Conservation (phyloP, 2,888 invertebrate species). For the Cryptocephalus moraei region DNA sequence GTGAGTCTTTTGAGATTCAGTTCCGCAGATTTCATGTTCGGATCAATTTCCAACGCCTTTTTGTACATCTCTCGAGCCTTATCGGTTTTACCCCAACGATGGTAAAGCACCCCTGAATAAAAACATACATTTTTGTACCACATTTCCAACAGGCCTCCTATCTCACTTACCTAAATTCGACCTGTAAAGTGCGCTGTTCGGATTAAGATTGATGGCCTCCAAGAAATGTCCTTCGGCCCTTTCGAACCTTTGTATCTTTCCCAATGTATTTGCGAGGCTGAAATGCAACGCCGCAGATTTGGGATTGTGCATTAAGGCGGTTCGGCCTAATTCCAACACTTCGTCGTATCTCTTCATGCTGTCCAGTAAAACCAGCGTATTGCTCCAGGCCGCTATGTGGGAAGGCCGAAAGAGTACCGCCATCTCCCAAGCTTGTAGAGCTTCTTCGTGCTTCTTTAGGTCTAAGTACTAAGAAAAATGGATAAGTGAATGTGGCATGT, state of each 20-base stretch:
- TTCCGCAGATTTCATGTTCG: constrained; percentile 55
- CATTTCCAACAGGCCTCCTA: neutral
- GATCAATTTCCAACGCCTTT: constrained; percentile 64
- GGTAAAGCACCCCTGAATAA: constrained; percentile 75
- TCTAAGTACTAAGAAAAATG: constrained; percentile 58
- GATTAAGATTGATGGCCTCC: constrained; percentile 55
- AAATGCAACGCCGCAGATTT: constrained; percentile 72
- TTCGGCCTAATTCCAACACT: constrained; percentile 59
- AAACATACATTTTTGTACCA: constrained; percentile 3
- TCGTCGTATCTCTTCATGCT: constrained; percentile 46
- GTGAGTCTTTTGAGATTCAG: constrained; percentile 53
- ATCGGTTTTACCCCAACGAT: constrained; percentile 73
- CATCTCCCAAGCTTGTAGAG: constrained; percentile 71
- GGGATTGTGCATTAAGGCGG: constrained; percentile 61
- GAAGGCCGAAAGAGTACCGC: constrained; percentile 67
- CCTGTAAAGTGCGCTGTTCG: constrained; percentile 69
- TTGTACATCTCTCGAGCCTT: constrained; percentile 66
- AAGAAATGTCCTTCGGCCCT: constrained; percentile 76
- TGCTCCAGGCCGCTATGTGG: constrained; percentile 86
- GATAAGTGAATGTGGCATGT: neutral
- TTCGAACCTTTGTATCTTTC: constrained; percentile 58
- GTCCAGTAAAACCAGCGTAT: constrained; percentile 76
- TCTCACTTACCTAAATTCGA: constrained; percentile 70
- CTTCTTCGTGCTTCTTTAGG: constrained; percentile 58
- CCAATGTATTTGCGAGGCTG: constrained; percentile 79